Evolutionary conservation across 2,888 invertebrate species (phyloP), one percentile per base, ranked within the genome.

Genomic region (Tridacna gigas): DNA sequence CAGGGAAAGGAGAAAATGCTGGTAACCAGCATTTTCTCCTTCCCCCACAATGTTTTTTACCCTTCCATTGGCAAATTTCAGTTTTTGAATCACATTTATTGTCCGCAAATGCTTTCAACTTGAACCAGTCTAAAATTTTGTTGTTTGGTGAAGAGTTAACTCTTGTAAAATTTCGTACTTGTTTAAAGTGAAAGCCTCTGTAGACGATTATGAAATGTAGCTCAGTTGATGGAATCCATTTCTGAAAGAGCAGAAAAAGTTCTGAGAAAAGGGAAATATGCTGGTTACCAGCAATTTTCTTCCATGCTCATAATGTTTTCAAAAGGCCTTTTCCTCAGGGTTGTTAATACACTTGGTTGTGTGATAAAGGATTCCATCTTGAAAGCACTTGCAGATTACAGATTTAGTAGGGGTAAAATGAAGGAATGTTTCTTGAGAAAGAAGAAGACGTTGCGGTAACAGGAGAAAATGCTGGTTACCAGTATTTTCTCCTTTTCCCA

Each of bases 11-110:
- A 15, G 22, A 61, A 61, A n/a, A 15, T 61, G 61, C 61, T 61
- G 13, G n/a, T 15, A 61, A 61, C n/a, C 13, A 61, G 61, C 61
- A 61, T 15, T 61, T 61, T 61, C 61, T 15, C n/a, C 61, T 61
- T 61, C n/a, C n/a, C 12, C n/a, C n/a, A n/a, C 51, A 61, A 61
- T 61, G n/a, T 61, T 61, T 61, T 61, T n/a, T 15, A 61, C 22
- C 9, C 61, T 61, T 61, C 51, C 11, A 51, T 51, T 13, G 11
- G 15, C 11, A 13, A 13, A 11, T 51, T 51, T 51, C 51, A 51
- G 51, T 51, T 51, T 51, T 51, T 15, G 12, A 51, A 15, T 13
- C 51, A 15, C 12, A 51, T 51, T 11, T 13, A 51, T 51, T 51
- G 51, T 51, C 15, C 51, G 51, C 51, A 13, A 15, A 51, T 51